Base-by-base conservation (phyloP, 2,888 invertebrate species). In the Minunthozetes semirufus region DNA sequence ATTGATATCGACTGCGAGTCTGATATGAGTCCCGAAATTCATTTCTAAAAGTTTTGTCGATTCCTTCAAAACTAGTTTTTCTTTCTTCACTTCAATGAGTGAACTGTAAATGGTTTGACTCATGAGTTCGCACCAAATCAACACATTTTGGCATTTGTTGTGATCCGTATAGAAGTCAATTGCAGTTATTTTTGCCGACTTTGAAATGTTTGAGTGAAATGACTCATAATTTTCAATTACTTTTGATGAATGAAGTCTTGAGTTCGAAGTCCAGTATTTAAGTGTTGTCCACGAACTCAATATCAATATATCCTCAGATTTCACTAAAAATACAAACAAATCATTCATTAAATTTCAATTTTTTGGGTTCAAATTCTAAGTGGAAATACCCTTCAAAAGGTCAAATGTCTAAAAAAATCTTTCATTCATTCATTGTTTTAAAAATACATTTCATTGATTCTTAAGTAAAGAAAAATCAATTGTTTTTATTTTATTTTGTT, bases 181-280 rank as follows among this genome's bases (percentile, higher is more conserved):
- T 38, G 66, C 33, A 66, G n/a, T 38, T 5, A 66, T 38, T 38
- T 66, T 66, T 38, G 9, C 22, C 11, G 1, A 1, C 6, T 61
- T 29, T 29, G 19, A 66, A 17, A 33, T 25, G n/a, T 66, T 38
- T 38, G 66, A 66, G 33, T 66, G 0, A 17, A 38, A 17, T 17
- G 11, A 1, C 3, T 61, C 29, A n/a, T 6, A 61, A 11, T 38
- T 38, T 1, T n/a, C 17, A 4, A 66, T 38, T 5, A n/a, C 29
- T 66, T 66, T 29, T n/a, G 66, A 66, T 4, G 38, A 66, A 66
- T 66, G 66, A 38, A 66, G 66, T 4, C 17, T n/a, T 66, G 66
- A 66, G n/a, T 38, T 29, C 1, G 66, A 38, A 3, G 38, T 66
- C 66, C 66, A 66, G 19, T 38, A 38, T 38, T 38, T 33, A 5